Evolutionary conservation across 1,140 invertebrate species (phyloP).

Genomic region (Monomorium pharaonis): DNA sequence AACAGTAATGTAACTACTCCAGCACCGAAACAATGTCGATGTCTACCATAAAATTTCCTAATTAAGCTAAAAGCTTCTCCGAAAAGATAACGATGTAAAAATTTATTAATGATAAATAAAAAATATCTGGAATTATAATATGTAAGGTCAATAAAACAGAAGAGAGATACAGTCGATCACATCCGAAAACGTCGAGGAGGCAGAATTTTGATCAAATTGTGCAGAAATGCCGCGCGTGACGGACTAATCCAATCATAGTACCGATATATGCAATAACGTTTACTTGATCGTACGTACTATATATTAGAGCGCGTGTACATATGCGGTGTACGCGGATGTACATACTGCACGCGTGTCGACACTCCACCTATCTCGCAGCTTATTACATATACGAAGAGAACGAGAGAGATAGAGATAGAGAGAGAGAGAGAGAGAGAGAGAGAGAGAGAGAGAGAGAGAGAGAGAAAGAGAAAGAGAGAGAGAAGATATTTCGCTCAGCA

Average conservation of each 20-base stretch:
- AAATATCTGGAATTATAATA: not conserved
- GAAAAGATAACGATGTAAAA: not conserved
- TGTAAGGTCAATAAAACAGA: not conserved
- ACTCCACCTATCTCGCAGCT: constrained; percentile 14
- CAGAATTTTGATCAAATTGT: not conserved
- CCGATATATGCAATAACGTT: constrained; percentile 36
- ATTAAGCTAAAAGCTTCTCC: not conserved
- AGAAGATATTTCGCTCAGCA: constrained; percentile 2
- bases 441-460: not conserved
- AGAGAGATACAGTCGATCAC: not conserved
- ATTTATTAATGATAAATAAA: too few species aligned
- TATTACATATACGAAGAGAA: not conserved
- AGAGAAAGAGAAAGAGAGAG: not conserved
- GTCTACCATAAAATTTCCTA: not conserved
- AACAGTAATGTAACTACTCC: not conserved
- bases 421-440: not conserved
- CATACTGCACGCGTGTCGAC: constrained; percentile 34
- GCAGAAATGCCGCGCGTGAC: constrained; percentile 3
- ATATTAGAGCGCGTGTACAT: constrained; percentile 10
- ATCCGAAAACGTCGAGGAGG: not conserved
- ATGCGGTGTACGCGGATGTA: not conserved
- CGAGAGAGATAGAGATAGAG: not conserved
- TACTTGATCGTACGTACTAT: constrained; percentile 19
- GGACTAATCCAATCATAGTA: constrained; percentile 15
- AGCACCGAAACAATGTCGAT: not conserved